Evolutionary conservation across 1,140 invertebrate genomes (phyloP).

Genomic region (Melipona quadrifasciata): DNA sequence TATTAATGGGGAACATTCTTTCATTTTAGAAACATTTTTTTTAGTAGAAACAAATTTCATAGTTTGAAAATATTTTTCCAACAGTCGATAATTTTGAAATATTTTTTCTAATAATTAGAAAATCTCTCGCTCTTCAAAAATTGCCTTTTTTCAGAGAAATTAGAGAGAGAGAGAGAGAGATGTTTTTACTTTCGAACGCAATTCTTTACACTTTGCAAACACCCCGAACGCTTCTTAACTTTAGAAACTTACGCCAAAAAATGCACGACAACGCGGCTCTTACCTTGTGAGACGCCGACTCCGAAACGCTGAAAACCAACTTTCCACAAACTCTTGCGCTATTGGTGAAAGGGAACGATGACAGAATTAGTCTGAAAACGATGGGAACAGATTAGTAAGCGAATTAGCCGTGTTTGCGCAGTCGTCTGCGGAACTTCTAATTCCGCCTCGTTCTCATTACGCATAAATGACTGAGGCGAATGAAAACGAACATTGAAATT

Average conservation of each 20-base stretch:
- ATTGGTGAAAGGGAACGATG: not conserved
- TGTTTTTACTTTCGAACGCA: too few species aligned
- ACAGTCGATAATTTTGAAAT: too few species aligned
- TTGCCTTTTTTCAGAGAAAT: too few species aligned
- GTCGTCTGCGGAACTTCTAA: conserved; percentile 18
- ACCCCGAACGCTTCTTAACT: too few species aligned
- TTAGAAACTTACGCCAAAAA: not conserved
- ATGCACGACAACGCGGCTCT: not conserved
- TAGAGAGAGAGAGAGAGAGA: too few species aligned
- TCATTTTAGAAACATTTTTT: too few species aligned
- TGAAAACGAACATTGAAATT: conserved; percentile 15
- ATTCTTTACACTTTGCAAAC: too few species aligned
- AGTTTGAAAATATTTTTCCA: too few species aligned
- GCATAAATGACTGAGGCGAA: not conserved
- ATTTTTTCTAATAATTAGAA: too few species aligned
- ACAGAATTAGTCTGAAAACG: not conserved
- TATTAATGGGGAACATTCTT: too few species aligned
- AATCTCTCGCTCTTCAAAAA: too few species aligned
- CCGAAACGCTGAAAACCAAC: not conserved
- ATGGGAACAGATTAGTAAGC: not conserved
- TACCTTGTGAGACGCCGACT: not conserved
- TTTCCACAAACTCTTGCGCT: not conserved
- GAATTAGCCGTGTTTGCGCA: conserved; percentile 15
- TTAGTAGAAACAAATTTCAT: too few species aligned
- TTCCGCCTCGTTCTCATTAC: conserved; percentile 14